Conservation (phyloP, 2,113 vertebrate genomes). For the Gambusia holbrooki region DNA sequence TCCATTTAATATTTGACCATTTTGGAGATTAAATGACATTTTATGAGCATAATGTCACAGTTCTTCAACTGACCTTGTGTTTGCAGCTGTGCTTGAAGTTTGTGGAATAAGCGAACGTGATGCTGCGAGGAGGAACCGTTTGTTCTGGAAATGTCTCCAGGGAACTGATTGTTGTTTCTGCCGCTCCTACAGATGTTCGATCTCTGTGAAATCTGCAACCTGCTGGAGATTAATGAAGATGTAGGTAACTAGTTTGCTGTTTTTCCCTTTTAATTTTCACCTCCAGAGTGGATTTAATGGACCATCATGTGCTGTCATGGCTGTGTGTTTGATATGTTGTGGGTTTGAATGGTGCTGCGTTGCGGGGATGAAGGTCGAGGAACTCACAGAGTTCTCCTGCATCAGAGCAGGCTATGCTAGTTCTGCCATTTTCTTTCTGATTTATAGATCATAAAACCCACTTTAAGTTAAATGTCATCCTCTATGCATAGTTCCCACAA, state of each 20-base stretch:
- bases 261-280: too few species aligned
- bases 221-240: too few species aligned
- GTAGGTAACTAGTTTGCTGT: too few species aligned
- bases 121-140: background rate
- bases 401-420: background rate
- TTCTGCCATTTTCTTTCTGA: background rate
- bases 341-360: background rate
- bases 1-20: background rate
- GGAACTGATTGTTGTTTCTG: background rate
- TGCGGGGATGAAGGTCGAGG: too few species aligned
- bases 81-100: background rate
- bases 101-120: background rate
- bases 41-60: background rate
- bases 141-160: background rate
- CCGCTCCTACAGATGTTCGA: background rate
- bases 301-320: background rate
- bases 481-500: too few species aligned
- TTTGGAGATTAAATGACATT: background rate
- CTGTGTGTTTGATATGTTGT: background rate
- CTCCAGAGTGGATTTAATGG: too few species aligned
- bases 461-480: background rate
- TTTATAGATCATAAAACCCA: background rate
- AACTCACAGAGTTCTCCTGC: background rate
- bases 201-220: background rate
- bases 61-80: background rate